These are phyloP conservation scores for Drosophila tsacasi DNA, from an alignment of 1,140 invertebrate species.

Conservation along the genomic window DNA sequence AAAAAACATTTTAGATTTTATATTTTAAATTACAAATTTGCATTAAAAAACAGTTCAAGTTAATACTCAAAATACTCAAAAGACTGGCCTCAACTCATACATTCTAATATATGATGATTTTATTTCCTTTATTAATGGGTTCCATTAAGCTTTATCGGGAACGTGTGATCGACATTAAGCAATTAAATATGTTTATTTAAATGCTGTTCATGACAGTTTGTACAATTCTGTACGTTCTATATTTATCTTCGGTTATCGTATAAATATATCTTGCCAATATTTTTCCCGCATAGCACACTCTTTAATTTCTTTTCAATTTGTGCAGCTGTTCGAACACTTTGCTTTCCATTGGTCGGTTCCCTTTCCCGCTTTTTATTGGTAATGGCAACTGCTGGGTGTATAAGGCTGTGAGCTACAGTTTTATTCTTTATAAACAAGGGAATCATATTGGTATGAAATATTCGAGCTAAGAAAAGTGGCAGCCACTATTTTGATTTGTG, in stretches of 20 bases:
- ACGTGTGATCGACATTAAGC: too few species aligned
- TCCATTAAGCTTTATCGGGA: too few species aligned
- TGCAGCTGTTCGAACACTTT: slow-evolving; percentile 15
- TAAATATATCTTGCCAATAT: slow-evolving; percentile 16
- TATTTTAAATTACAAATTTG: too few species aligned
- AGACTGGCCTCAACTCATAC: too few species aligned
- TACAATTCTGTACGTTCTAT: background rate
- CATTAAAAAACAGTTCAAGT: too few species aligned
- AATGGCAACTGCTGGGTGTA: background rate
- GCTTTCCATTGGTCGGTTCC: slow-evolving; percentile 23
- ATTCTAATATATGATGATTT: too few species aligned
- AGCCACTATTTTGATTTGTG: slow-evolving; percentile 54
- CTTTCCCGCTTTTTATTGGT: slow-evolving; percentile 17
- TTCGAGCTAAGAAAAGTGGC: slow-evolving; percentile 6
- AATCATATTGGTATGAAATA: background rate
- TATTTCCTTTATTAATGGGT: too few species aligned
- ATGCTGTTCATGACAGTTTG: too few species aligned
- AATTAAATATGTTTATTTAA: too few species aligned
- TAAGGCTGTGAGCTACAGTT: background rate
- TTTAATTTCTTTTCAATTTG: slow-evolving; percentile 35
- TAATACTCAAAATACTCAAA: too few species aligned
- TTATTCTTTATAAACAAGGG: background rate
- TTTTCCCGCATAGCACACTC: slow-evolving; percentile 8
- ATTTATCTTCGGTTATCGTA: background rate
- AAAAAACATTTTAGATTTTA: too few species aligned